Evolutionary conservation across 2,797 vertebrate genomes (phyloP), one percentile per base, ranked within the genome.

Genomic region (Neosalanx taihuensis): DNA sequence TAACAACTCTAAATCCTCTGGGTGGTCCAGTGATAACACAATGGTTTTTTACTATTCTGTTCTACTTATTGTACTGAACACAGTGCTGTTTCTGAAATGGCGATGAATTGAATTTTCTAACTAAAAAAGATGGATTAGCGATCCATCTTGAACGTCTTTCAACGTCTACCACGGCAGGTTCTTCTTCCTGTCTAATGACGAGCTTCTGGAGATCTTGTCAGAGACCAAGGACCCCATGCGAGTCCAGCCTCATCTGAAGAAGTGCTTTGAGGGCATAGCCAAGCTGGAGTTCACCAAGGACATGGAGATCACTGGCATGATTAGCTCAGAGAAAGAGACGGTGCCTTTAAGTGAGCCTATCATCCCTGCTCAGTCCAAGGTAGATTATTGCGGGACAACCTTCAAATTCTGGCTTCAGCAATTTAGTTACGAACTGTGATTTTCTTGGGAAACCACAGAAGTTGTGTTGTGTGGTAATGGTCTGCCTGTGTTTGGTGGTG

Each of bases 191-290:
- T 97, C 96, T 35, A 98, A 99, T 0, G 96, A 99, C 2, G 95
- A 99, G 78, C 90, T 98, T 65, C 90, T 98, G 76, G 95, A 97
- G 92, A 97, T 98, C 85, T 83, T 98, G 72, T 95, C 97, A 0
- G 95, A 98, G 89, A 98, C 96, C 56, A 99, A 96, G 88, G 95
- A 98, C 85, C 97, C 96, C 0, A 87, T 94, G 71, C 92, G 95
- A 31, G 96, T 99, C 10, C 96, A 98, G 74, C 95, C 95, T 0
- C 95, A 98, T 81, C 87, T 97, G 58, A 98, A 97, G 87, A 98
- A 97, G 80, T 99, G 97, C 86, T 99, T 99, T 78, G 94, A 98
- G 86, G 96, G 96, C 70, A 98, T 98, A 0, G 93, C 94, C 69
- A 94, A 92, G 74, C 90, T 98, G 77, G 91, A 96, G 49, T 97